Conservation (phyloP, 1,140 invertebrate species). For the Batillaria attramentaria region DNA sequence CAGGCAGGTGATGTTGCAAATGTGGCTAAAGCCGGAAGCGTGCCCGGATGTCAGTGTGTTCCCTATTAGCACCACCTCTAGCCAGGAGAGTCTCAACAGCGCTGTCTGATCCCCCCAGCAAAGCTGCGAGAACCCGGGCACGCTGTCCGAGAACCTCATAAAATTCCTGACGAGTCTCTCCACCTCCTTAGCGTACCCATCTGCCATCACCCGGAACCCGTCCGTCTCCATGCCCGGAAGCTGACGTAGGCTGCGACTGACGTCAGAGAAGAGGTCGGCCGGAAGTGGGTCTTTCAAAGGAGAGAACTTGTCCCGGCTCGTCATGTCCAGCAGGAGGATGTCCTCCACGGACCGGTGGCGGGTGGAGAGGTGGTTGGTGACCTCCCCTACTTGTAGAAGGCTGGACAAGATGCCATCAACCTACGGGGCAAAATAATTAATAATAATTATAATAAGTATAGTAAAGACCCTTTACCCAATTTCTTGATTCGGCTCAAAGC, state of each 20-base stretch:
- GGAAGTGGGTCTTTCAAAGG: too few species aligned
- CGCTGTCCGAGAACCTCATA: not conserved
- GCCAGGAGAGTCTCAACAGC: not conserved
- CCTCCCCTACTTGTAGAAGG: not conserved
- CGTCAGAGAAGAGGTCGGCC: not conserved
- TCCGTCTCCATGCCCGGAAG: conserved; percentile 2
- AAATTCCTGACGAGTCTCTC: not conserved
- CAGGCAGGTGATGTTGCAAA: too few species aligned
- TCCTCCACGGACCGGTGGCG: not conserved
- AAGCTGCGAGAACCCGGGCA: not conserved
- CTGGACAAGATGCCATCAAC: not conserved
- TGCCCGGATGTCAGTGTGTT: not conserved
- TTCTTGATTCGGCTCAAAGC: too few species aligned
- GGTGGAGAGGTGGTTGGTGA: not conserved
- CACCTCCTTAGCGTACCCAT: not conserved
- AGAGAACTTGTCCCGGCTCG: too few species aligned
- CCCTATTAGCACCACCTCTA: not conserved
- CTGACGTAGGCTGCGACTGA: not conserved
- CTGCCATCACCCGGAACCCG: not conserved
- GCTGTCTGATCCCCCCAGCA: not conserved
- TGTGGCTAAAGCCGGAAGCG: not conserved
- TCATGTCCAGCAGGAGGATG: not conserved
- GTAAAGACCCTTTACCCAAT: too few species aligned
- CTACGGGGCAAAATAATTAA: too few species aligned
- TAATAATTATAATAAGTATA: too few species aligned